Percentiles rank a stretch among this genome's conserved stretches.
Evolutionary conservation across 2,113 vertebrate genomes (phyloP).

Genomic region (Malurus alboscapulatus): DNA sequence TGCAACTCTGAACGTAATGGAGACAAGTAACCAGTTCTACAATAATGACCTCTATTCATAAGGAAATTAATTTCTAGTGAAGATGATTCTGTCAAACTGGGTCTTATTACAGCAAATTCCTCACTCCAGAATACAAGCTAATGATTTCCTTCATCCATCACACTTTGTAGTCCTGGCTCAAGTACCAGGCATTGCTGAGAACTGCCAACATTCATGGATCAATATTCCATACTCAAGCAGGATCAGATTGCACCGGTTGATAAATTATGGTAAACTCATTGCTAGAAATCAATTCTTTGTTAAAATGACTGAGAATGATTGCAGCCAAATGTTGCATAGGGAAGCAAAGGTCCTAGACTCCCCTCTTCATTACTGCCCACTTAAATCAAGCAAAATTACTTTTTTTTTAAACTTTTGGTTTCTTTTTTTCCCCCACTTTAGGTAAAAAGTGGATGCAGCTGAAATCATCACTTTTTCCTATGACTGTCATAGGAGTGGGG

Average conservation of each 20-base stretch:
- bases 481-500: not conserved
- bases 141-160: not conserved
- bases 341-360: not conserved
- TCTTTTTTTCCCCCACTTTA: not conserved
- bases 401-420: not conserved
- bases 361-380: not conserved
- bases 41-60: not conserved
- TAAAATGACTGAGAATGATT: not conserved
- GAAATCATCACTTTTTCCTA: not conserved
- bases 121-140: not conserved
- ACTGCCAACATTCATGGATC: not conserved
- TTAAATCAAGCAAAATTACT: not conserved
- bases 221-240: not conserved
- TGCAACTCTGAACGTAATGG: not conserved
- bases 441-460: not conserved
- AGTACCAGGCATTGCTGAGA: not conserved
- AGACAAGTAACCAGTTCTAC: not conserved
- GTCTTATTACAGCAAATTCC: not conserved
- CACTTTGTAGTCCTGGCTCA: not conserved
- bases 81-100: not conserved
- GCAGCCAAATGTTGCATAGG: not conserved
- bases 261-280: not conserved
- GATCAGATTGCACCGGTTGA: not conserved
- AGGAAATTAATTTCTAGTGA: not conserved
- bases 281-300: conserved; percentile 21